These are phyloP conservation scores for Epinephelus cyanopodus DNA, from an alignment of 2,113 vertebrate genomes.

Conservation along the genomic window DNA sequence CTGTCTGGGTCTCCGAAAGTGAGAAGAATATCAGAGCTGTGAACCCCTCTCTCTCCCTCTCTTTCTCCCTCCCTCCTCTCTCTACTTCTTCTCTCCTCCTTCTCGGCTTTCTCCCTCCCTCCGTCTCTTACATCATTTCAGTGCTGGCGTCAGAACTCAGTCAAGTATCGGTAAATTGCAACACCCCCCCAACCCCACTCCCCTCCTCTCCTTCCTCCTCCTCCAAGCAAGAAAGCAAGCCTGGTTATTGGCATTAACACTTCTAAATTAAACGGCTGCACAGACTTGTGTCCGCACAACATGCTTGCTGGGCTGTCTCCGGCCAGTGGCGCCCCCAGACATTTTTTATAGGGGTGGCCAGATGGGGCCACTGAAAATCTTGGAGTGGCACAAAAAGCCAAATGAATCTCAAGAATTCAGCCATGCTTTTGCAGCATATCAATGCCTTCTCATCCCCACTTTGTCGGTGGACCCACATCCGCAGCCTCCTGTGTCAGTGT, in stretches of 20 bases:
- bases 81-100: slow-evolving; percentile 45
- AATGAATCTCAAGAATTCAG: too few relatives aligned
- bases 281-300: slow-evolving; percentile 25
- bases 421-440: too few relatives aligned
- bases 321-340: too few relatives aligned
- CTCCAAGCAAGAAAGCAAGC: slow-evolving; percentile 6
- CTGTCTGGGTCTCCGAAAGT: slow-evolving; percentile 72
- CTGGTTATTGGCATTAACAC: slow-evolving; percentile 59
- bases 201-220: slow-evolving; percentile 6
- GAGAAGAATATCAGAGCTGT: slow-evolving; percentile 64
- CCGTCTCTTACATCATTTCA: slow-evolving; percentile 78
- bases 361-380: too few relatives aligned
- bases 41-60: slow-evolving; percentile 26
- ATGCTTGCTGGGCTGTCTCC: not conserved
- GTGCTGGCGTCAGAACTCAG: slow-evolving; percentile 82
- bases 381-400: too few relatives aligned
- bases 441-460: too few relatives aligned
- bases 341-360: too few relatives aligned
- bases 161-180: slow-evolving; percentile 68
- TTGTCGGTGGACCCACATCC: too few relatives aligned
- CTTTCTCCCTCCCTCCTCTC: slow-evolving; percentile 19
- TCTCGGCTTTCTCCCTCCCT: slow-evolving; percentile 56
- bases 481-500: too few relatives aligned
- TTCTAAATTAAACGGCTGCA: slow-evolving; percentile 51
- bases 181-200: not conserved